Base-by-base conservation (phyloP, 2,113 vertebrate species). In the Isichthys henryi region DNA sequence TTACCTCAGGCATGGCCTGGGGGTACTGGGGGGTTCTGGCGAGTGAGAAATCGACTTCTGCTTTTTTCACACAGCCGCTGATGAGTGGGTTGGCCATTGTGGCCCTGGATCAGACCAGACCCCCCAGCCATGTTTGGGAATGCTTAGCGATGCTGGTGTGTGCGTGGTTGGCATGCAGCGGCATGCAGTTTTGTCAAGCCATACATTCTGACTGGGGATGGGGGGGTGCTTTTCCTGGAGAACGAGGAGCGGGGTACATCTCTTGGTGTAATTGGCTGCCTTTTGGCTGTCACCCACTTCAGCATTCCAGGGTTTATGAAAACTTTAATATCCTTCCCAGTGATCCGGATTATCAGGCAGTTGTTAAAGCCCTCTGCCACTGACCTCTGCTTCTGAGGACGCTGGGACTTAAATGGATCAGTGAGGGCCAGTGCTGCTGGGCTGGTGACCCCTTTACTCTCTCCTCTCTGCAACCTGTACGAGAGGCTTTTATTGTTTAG, bases 1-100 rank as follows among this genome's bases (percentile, higher is more conserved):
- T 92, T 89, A 90, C 19, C 13, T 90, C 88, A 84, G 82, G 90
- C 84, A 88, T 87, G 70, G 86, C 46, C 88, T 23, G 48, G 88
- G 53, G 87, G 31, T 31, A 74, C 52, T 66, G 52, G 88, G 77
- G 53, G 89, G 90, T n/a, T 85, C 45, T 45, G 11, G 46, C 2
- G 23, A 85, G 83, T 85, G 83, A 27, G 83, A 85, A 85, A 50
- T 84, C 52, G 45, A 70, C 91, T 91, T 89, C 89, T 90, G 88
- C 86, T 50, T 52, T 89, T 90, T 83, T 91, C 66, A 90, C 39
- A 86, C 77, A 87, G 45, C 90, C 48, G 86, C 56, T 88, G 58
- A 66, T 1, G 17, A 9, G 48, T 50, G 70, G 35, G 19, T 31
- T 1, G 70, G 31, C 31, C 70, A 77, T 77, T 77, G 70, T 77